phyloP scores from a whole-genome alignment of 2,113 vertebrate species.

The Picathartes gymnocephalus region DNA sequence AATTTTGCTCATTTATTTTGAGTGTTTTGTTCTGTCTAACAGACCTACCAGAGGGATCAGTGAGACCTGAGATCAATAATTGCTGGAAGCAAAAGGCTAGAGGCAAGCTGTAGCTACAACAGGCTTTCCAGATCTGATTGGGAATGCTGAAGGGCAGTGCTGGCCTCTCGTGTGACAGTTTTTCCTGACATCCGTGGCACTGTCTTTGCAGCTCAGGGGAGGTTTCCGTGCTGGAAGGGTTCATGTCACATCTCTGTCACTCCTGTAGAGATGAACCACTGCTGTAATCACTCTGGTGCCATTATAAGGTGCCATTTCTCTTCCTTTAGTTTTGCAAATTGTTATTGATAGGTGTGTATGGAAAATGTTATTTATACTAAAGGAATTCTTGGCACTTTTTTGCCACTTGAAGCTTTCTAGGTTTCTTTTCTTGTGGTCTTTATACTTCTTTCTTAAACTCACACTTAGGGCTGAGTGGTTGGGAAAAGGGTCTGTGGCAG shows the following conservation, averaged over 20 bases:
- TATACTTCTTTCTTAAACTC: not conserved
- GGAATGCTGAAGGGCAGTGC: not conserved
- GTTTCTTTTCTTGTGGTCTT: not conserved
- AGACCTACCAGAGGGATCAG: not conserved
- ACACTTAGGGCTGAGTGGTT: not conserved
- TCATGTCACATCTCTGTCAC: not conserved
- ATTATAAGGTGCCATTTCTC: not conserved
- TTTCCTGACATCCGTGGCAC: not conserved
- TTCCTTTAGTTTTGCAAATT: not conserved
- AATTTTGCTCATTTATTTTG: not conserved
- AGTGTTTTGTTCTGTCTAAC: not conserved
- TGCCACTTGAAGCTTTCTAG: not conserved
- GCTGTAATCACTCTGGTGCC: not conserved
- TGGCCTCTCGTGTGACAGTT: not conserved
- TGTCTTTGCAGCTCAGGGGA: not conserved
- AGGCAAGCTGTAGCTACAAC: not conserved
- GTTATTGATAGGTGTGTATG: not conserved
- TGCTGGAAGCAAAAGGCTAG: not conserved
- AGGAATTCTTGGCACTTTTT: not conserved
- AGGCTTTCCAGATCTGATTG: not conserved
- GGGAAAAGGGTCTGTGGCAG: not conserved
- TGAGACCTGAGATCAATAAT: not conserved
- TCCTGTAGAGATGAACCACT: not conserved
- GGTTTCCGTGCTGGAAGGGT: not conserved
- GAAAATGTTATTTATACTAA: not conserved